Evolutionary conservation across 1,140 invertebrate species (phyloP).

Genomic region (Drosophila nigromelanica): DNA sequence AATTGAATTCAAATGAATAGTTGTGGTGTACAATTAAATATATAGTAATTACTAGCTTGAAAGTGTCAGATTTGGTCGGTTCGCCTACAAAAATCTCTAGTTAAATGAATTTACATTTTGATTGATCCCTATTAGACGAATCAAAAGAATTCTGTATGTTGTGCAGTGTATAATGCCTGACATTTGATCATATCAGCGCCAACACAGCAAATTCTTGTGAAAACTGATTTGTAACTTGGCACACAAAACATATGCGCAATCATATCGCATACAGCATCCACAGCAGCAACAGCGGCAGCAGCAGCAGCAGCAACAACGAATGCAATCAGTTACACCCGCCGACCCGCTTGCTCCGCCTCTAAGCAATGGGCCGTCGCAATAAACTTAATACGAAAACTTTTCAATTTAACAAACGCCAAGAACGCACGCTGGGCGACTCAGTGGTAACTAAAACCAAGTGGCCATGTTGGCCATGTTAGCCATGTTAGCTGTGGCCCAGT

Average conservation of each 20-base stretch:
- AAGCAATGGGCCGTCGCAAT: slow-evolving; percentile 37
- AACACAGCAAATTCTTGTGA: slow-evolving; percentile 50
- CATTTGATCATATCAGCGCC: slow-evolving; percentile 58
- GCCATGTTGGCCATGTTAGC: slow-evolving; percentile 43
- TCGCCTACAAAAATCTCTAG: too few species aligned
- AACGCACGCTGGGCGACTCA: slow-evolving; percentile 66
- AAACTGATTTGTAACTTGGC: slow-evolving; percentile 69
- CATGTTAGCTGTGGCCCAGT: slow-evolving; percentile 28
- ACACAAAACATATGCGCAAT: slow-evolving; percentile 61
- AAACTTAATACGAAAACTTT: slow-evolving; percentile 77
- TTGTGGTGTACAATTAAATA: too few species aligned
- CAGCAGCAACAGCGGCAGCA: slow-evolving; percentile 3
- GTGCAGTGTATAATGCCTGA: slow-evolving; percentile 46
- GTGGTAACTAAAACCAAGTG: slow-evolving; percentile 50
- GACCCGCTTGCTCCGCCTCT: slow-evolving; percentile 21
- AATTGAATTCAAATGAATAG: too few species aligned
- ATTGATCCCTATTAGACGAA: too few species aligned
- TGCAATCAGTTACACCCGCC: neutral
- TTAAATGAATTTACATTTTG: too few species aligned
- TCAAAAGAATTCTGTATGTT: slow-evolving; percentile 6
- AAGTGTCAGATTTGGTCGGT: too few species aligned
- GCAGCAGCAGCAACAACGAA: slow-evolving; percentile 7
- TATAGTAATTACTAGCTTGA: too few species aligned
- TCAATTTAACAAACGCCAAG: slow-evolving; percentile 74
- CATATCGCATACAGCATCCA: slow-evolving; percentile 43